phyloP scores from a whole-genome alignment of 2,113 vertebrate species.

The Heptranchias perlo region DNA sequence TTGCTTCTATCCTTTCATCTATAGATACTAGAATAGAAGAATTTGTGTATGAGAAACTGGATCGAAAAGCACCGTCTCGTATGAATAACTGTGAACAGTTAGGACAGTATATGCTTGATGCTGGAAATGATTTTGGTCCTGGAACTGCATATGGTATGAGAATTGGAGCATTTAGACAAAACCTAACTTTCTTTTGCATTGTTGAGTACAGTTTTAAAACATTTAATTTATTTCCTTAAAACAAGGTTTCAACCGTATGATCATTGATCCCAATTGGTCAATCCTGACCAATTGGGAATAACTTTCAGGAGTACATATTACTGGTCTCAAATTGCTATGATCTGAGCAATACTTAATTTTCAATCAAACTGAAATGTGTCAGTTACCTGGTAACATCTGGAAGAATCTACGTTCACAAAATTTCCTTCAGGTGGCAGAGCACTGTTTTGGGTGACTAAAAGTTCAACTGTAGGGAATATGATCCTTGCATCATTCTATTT shows the following conservation, averaged over 20 bases:
- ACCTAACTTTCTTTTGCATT: not conserved
- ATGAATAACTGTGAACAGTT: slow-evolving; percentile 90
- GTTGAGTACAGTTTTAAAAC: not conserved
- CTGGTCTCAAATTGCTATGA: not conserved
- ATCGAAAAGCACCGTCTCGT: slow-evolving; percentile 87
- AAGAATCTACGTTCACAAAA: not conserved
- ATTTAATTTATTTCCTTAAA: not conserved
- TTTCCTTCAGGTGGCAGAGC: too few relatives aligned
- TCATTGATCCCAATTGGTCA: not conserved
- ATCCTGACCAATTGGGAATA: not conserved
- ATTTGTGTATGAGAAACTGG: slow-evolving; percentile 95
- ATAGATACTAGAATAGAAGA: slow-evolving; percentile 94
- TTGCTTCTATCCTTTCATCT: slow-evolving; percentile 41
- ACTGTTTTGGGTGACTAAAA: not conserved
- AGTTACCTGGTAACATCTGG: not conserved
- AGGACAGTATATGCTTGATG: slow-evolving; percentile 90
- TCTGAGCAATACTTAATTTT: not conserved
- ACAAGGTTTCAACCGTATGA: not conserved
- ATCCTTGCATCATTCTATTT: not conserved
- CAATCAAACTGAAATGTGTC: not conserved
- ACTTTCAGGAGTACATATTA: not conserved
- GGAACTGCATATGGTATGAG: slow-evolving; percentile 89
- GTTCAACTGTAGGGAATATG: not conserved
- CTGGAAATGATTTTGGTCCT: slow-evolving; percentile 88
- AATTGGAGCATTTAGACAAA: not conserved